A percentile compares a stretch with the other conserved stretches of the same genome.
These are phyloP conservation scores for Drosophila emarginata DNA, from an alignment of 2,888 invertebrate species.

Conservation along the genomic window DNA sequence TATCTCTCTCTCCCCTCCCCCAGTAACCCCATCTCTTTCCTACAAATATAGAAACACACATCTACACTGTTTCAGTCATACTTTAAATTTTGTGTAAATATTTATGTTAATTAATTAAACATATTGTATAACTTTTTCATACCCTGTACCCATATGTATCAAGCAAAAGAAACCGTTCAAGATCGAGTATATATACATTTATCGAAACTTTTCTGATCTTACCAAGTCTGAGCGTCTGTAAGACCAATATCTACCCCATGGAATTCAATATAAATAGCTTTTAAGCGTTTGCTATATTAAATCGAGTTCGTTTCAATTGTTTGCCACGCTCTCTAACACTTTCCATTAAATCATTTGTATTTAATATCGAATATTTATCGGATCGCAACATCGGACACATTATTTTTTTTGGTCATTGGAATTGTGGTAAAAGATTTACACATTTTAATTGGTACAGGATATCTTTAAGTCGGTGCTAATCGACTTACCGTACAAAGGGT, in stretches of 20 bases:
- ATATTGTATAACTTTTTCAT: background rate
- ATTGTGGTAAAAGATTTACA: background rate
- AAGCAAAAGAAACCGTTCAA: background rate
- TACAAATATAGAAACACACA: background rate
- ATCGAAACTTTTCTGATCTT: background rate
- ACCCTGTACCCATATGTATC: background rate
- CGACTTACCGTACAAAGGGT: background rate
- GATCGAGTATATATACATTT: background rate
- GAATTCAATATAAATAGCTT: no score
- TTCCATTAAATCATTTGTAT: no score
- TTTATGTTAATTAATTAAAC: slow-evolving; percentile 54
- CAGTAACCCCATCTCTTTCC: no score
- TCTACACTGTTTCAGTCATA: slow-evolving; percentile 8
- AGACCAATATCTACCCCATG: no score
- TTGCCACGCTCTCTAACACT: no score
- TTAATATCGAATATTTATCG: no score
- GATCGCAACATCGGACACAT: no score
- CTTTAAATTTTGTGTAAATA: slow-evolving; percentile 59
- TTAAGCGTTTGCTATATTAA: no score
- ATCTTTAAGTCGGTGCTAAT: background rate
- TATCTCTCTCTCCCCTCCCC: slow-evolving; percentile 36
- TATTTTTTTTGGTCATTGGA: background rate
- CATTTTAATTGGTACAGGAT: background rate
- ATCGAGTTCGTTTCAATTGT: no score
- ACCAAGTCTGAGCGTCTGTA: no score